Conservation (phyloP, 1,140 invertebrate species). For the Prorops nasuta region DNA sequence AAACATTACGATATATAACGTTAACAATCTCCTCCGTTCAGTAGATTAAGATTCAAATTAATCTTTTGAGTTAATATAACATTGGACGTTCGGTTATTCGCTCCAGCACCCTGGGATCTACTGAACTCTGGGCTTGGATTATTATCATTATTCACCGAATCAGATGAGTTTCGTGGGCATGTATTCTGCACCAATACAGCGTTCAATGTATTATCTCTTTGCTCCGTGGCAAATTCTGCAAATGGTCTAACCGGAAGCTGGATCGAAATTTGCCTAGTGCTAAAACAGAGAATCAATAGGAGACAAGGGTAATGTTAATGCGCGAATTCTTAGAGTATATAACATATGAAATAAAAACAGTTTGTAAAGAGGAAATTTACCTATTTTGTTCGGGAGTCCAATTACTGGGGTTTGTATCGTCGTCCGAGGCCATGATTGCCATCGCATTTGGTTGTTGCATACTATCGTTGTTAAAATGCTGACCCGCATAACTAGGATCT, state of each 20-base stretch:
- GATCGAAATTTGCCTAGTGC: constrained; percentile 30
- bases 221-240: constrained; percentile 30
- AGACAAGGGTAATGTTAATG: constrained; percentile 5
- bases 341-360: neutral
- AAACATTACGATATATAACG: neutral
- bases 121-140: constrained; percentile 14
- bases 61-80: constrained; percentile 34
- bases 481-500: constrained; percentile 32
- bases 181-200: constrained; percentile 26
- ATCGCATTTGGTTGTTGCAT: constrained; percentile 15
- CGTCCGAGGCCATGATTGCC: constrained; percentile 16
- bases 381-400: constrained; percentile 31
- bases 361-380: neutral
- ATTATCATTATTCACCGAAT: constrained; percentile 7
- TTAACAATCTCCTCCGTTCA: constrained; percentile 32
- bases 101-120: constrained; percentile 16
- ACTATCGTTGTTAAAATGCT: constrained; percentile 20
- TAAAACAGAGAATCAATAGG: too few relatives aligned
- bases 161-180: constrained; percentile 21
- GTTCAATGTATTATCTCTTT: constrained; percentile 34
- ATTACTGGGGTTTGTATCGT: constrained; percentile 26
- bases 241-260: constrained; percentile 27
- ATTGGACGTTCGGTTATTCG: constrained; percentile 22
- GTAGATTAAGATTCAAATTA: constrained; percentile 33
- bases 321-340: neutral